Evolutionary conservation across 2,113 vertebrate species (phyloP).

Genomic region (Pygathrix nemaeus): DNA sequence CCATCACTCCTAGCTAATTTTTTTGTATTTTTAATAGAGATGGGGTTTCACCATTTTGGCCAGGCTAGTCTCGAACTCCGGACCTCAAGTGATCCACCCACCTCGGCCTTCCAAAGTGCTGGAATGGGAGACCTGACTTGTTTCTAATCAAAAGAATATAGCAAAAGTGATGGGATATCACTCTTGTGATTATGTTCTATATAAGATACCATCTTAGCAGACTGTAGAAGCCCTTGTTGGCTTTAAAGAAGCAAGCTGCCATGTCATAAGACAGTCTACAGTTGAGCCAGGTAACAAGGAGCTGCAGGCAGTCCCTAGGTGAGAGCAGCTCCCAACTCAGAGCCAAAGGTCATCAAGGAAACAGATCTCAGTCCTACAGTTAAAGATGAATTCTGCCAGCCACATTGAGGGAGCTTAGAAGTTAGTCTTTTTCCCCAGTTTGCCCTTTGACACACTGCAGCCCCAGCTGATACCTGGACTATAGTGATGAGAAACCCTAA

Average conservation of each 20-base stretch:
- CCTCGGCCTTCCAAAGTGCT: no score
- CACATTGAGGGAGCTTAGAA: neutral
- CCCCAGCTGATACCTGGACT: neutral
- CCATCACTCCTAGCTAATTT: no score
- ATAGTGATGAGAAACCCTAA: neutral
- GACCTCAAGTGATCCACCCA: no score
- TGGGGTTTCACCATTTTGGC: no score
- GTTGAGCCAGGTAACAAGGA: neutral
- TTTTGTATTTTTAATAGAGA: no score
- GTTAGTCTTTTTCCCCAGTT: neutral
- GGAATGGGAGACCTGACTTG: neutral
- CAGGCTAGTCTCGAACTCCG: no score
- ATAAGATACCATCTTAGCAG: neutral
- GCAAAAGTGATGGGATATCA: neutral
- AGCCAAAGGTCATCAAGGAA: neutral
- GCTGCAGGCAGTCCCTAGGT: neutral
- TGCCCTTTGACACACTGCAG: neutral
- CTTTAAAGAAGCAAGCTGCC: slow-evolving; percentile 3
- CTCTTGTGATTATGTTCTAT: neutral
- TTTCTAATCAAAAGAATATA: neutral
- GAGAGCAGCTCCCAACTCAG: no score
- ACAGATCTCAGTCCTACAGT: neutral
- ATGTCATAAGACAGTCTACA: neutral
- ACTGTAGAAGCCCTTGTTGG: neutral
- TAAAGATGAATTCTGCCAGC: neutral